phyloP scores from a whole-genome alignment of 2,113 vertebrate species.

The Oryzias celebensis region DNA sequence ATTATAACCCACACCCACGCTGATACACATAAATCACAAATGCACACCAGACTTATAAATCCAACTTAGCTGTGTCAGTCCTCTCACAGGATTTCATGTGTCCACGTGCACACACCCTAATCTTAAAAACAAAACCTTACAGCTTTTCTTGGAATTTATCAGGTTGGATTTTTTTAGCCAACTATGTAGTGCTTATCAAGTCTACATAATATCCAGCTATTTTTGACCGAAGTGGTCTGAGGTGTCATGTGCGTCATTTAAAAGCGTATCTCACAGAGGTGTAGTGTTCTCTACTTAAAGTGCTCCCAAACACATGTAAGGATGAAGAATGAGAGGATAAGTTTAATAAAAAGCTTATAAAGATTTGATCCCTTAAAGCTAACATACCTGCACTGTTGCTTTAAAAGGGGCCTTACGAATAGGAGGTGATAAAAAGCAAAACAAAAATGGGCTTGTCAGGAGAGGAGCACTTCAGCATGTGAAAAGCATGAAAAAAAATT shows the following conservation, averaged over 20 bases:
- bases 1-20: conserved; percentile 3
- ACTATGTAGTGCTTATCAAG: conserved; percentile 4
- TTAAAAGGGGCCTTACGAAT: not conserved
- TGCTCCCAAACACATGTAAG: conserved; percentile 19
- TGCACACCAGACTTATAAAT: conserved; percentile 22
- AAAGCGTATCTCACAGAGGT: not conserved
- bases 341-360: conserved; percentile 4
- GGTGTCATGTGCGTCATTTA: not conserved
- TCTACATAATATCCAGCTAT: not conserved
- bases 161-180: conserved; percentile 12
- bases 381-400: not conserved
- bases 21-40: conserved; percentile 29
- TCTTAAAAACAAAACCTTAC: conserved; percentile 17
- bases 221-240: conserved; percentile 10
- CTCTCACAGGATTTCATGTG: not conserved
- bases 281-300: conserved; percentile 11
- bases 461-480: conserved; percentile 1
- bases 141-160: conserved; percentile 6
- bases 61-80: not conserved
- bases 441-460: not conserved
- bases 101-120: conserved; percentile 10
- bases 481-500: not conserved
- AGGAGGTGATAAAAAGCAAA: conserved; percentile 1
- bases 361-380: not conserved
- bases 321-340: not conserved